Conservation (phyloP, 2,888 invertebrate genomes). For the Cynaeus angustus region DNA sequence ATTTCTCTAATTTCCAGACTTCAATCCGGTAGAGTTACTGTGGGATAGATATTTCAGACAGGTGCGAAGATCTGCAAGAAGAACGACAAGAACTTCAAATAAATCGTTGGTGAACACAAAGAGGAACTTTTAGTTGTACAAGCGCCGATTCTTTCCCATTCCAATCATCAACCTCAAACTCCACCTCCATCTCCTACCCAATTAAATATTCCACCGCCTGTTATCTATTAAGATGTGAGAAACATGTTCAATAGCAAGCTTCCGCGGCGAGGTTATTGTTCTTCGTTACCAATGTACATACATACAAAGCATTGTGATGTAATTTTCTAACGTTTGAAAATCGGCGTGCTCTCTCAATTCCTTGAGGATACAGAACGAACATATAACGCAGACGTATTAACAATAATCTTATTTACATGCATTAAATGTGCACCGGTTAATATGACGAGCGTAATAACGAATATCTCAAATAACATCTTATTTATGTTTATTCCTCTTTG, state of each 20-base stretch:
- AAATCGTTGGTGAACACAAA: no score
- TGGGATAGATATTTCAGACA: no score
- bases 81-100: no score
- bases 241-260: constrained; percentile 21
- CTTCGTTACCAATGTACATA: constrained; percentile 29
- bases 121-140: no score
- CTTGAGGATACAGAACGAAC: constrained; percentile 1
- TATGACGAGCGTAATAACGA: neutral
- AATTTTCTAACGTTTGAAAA: constrained; percentile 40
- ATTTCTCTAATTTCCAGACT: no score
- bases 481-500: constrained; percentile 11
- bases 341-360: constrained; percentile 30
- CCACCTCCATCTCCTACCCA: neutral
- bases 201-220: constrained; percentile 8
- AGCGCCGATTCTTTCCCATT: no score
- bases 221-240: constrained; percentile 39
- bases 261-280: constrained; percentile 30
- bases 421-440: constrained; percentile 3
- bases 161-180: no score
- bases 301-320: constrained; percentile 37
- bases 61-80: no score
- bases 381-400: constrained; percentile 23
- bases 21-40: no score
- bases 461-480: neutral
- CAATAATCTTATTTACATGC: constrained; percentile 35